Evolutionary conservation across 2,113 vertebrate genomes (phyloP).

Genomic region (Channa argus): DNA sequence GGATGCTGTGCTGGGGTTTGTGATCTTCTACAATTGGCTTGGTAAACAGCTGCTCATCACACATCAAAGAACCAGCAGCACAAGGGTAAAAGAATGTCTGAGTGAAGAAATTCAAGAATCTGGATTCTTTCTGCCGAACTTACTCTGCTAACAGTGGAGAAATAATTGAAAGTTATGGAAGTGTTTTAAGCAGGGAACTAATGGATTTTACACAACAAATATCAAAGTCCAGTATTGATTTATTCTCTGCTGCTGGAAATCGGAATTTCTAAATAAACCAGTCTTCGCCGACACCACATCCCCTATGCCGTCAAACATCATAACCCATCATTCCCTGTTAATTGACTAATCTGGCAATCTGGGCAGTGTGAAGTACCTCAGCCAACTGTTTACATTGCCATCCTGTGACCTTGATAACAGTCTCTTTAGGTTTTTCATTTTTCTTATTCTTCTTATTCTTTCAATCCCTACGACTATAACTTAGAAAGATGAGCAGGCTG

Average conservation of each 20-base stretch:
- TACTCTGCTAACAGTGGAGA: slow-evolving; percentile 3
- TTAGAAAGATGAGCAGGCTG: no score
- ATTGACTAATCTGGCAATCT: no score
- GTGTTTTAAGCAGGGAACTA: slow-evolving; percentile 26
- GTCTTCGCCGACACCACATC: not conserved
- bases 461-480: no score
- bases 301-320: no score
- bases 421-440: no score
- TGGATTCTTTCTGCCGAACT: slow-evolving; percentile 31
- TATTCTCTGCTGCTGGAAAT: slow-evolving; percentile 47
- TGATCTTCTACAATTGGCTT: slow-evolving; percentile 55
- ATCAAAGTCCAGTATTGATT: slow-evolving; percentile 48
- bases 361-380: no score
- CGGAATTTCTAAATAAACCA: slow-evolving; percentile 41
- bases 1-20: slow-evolving; percentile 52
- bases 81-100: slow-evolving; percentile 38
- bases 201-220: slow-evolving; percentile 40
- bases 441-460: no score
- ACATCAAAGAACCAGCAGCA: slow-evolving; percentile 61
- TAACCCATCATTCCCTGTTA: no score
- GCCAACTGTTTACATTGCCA: no score
- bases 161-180: slow-evolving; percentile 36
- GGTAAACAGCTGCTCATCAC: slow-evolving; percentile 69
- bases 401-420: no score
- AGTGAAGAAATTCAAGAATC: slow-evolving; percentile 31